Evolutionary conservation across 2,113 vertebrate species (phyloP), one percentile per base, ranked within the genome.

Genomic region (Diglossa brunneiventris): DNA sequence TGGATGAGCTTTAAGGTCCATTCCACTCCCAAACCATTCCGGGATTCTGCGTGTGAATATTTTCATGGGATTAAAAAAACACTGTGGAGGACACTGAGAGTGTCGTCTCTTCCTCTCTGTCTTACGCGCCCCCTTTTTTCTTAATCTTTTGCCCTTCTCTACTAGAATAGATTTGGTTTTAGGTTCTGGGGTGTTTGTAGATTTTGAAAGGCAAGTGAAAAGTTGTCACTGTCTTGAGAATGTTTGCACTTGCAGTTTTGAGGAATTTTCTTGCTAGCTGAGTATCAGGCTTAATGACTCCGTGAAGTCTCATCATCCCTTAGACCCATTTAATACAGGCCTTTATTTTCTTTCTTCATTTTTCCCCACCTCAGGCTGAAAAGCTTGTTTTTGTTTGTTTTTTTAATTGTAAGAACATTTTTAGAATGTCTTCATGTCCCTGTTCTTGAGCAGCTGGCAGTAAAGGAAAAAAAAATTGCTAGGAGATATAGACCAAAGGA

Each of bases 1-100:
- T 20, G 24, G 49, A 2, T 21, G 19, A 3, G 19, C 1, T 47
- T 55, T 56, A 8, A 7, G 5, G 5, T 62, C 5, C 8, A 6
- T 39, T 23, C 52, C 4, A 15, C 1, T 0, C 28, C 3, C 5
- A 30, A 35, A 47, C 7, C 20, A 15, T 47, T 63, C 26, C 9
- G 21, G 3, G 16, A 35, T 41, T 63, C 28, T 47, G 4, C 16
- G 14, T 55, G n/a, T 19, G 31, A 63, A 9, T 33, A 22, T 37
- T 53, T 91, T 72, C 61, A 10, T 58, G 35, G 7, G 37, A 70
- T 53, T 58, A 39, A 11, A 67, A 53, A 35, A 56, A 41, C 37
- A 62, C 10, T n/a, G 10, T 56, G 26, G 41, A 47, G 18, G 12
- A 62, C 13, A 18, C 15, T 17, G 20, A 26, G 28, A 18, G n/a